A percentile compares a stretch with the other conserved stretches of the same genome.
Evolutionary conservation across 2,113 vertebrate species (phyloP).

Genomic region (Melanotaenia duboulayi): DNA sequence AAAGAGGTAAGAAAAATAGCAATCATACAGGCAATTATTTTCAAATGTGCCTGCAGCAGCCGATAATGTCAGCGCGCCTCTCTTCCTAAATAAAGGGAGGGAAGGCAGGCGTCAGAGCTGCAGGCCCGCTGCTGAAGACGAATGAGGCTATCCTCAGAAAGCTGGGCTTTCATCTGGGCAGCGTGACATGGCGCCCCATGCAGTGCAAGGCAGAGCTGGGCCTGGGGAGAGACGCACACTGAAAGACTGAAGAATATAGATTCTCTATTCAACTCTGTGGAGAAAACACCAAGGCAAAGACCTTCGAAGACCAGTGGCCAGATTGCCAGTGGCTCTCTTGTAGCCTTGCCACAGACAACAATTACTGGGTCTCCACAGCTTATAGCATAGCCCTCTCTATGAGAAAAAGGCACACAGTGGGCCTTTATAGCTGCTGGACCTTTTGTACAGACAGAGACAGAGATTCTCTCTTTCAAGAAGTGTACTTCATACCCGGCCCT

Average conservation of each 20-base stretch:
- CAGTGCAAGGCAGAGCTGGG: constrained; percentile 66
- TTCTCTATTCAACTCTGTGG: constrained; percentile 60
- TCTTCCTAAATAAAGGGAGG: constrained; percentile 79
- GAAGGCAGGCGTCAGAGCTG: constrained; percentile 75
- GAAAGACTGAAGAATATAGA: constrained; percentile 67
- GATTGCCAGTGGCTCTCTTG: constrained; percentile 66
- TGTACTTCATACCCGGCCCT: constrained; percentile 56
- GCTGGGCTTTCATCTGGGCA: constrained; percentile 77
- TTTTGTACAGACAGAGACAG: constrained; percentile 50
- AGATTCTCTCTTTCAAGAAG: constrained; percentile 38
- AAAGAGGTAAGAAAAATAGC: constrained; percentile 83
- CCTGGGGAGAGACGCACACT: constrained; percentile 61
- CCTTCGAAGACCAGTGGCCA: constrained; percentile 64
- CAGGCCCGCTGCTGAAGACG: constrained; percentile 74
- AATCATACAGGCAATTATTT: constrained; percentile 86
- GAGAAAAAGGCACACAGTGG: constrained; percentile 40
- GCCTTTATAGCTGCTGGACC: constrained; percentile 47
- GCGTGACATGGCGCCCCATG: constrained; percentile 74
- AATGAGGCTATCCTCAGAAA: constrained; percentile 75
- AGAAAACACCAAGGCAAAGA: constrained; percentile 61
- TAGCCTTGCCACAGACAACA: constrained; percentile 57
- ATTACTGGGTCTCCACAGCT: constrained; percentile 48
- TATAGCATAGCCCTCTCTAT: constrained; percentile 45
- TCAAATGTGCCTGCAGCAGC: constrained; percentile 83
- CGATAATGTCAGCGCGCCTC: constrained; percentile 82